Conservation (phyloP, 2,113 vertebrate species). For the Formicarius rufipectus region DNA sequence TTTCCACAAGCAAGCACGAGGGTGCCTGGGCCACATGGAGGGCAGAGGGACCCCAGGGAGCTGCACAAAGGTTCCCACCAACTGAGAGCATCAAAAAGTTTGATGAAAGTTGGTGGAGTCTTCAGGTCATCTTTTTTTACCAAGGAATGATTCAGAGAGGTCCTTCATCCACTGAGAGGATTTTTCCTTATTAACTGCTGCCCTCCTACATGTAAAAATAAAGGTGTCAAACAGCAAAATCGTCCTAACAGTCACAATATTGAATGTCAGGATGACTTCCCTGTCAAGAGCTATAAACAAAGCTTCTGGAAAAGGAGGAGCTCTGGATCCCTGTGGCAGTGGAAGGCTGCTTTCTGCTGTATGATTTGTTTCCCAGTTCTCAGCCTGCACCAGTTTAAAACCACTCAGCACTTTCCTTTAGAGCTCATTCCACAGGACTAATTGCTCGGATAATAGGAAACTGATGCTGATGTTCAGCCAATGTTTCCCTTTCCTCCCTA, state of each 20-base stretch:
- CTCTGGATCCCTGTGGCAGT: neutral
- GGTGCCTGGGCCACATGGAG: accelerated
- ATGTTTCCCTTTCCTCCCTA: conserved; percentile 3
- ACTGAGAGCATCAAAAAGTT: neutral
- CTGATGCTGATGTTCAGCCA: conserved; percentile 53
- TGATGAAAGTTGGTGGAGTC: neutral
- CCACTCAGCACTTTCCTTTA: conserved; percentile 5
- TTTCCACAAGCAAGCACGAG: neutral
- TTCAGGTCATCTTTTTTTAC: neutral
- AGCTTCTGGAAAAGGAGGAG: neutral
- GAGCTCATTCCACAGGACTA: conserved; percentile 45
- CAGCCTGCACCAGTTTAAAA: neutral
- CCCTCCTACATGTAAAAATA: neutral
- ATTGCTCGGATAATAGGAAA: conserved; percentile 35
- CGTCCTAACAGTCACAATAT: neutral
- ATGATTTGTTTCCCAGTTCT: neutral
- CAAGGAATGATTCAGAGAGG: neutral
- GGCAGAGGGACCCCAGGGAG: neutral
- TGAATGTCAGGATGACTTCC: neutral
- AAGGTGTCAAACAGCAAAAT: neutral
- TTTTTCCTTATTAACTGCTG: conserved; percentile 44
- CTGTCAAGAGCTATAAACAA: neutral
- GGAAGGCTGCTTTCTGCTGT: neutral
- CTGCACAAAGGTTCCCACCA: neutral
- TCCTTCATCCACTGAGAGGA: neutral